These are phyloP conservation scores for Apostichopus parvimensis DNA, from an alignment of 35 echinoderm and acorn worm species.

Conservation along the genomic window DNA sequence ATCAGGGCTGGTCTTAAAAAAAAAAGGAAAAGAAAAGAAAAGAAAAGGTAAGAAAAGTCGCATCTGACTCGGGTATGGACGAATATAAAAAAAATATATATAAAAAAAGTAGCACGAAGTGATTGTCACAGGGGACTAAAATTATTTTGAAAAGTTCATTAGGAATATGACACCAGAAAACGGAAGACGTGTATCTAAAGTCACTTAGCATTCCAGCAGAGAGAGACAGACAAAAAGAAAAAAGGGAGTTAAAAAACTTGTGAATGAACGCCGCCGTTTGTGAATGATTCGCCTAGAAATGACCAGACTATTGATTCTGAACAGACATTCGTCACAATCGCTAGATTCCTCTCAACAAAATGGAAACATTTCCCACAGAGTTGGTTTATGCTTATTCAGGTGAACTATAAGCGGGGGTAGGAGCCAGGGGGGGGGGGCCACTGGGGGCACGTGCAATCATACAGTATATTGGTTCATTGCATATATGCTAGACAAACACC, in stretches of 20 bases:
- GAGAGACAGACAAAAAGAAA: neutral
- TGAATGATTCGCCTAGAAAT: neutral
- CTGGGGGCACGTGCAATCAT: no score
- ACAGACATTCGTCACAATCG: no score
- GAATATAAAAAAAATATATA: neutral
- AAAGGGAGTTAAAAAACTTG: neutral
- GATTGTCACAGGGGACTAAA: slow-evolving; percentile 23
- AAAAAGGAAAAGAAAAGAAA: neutral
- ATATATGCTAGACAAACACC: no score
- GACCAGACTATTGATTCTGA: neutral
- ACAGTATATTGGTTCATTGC: no score
- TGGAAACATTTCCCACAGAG: no score
- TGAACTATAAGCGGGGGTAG: no score
- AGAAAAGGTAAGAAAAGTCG: neutral
- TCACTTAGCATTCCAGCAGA: neutral
- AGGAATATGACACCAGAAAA: slow-evolving; percentile 34
- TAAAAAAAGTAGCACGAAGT: slow-evolving; percentile 32
- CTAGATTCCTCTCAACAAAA: no score
- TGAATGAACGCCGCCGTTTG: neutral
- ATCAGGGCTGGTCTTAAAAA: neutral
- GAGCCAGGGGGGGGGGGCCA: no score
- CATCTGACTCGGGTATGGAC: neutral
- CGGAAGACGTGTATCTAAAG: slow-evolving; percentile 8
- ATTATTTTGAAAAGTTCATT: slow-evolving; percentile 43
- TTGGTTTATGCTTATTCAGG: no score